phyloP scores from a whole-genome alignment of 2,888 invertebrate species.

The Scaptomyza tumidula region DNA sequence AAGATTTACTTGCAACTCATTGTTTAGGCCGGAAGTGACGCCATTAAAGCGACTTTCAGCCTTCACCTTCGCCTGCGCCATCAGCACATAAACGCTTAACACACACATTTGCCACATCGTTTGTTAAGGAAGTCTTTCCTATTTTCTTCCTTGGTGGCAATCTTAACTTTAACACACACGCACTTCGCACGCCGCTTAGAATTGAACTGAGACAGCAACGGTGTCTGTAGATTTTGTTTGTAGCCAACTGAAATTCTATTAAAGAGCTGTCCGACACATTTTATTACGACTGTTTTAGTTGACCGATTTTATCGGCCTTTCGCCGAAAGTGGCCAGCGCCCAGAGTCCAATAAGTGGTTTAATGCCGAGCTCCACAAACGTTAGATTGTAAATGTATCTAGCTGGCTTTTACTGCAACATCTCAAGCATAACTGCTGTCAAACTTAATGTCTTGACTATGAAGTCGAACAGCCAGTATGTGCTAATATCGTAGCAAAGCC shows the following conservation, averaged over 20 bases:
- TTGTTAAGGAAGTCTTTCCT: slow-evolving; percentile 24
- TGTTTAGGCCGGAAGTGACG: slow-evolving; percentile 51
- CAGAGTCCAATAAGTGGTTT: slow-evolving; percentile 26
- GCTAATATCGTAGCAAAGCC: neutral
- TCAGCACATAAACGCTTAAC: slow-evolving; percentile 48
- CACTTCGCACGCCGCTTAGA: slow-evolving; percentile 59
- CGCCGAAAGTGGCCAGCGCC: slow-evolving; percentile 59
- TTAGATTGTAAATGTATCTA: slow-evolving; percentile 35
- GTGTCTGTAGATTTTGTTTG: slow-evolving; percentile 35
- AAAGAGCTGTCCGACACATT: slow-evolving; percentile 45
- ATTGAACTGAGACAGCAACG: slow-evolving; percentile 57
- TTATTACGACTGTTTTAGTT: slow-evolving; percentile 74
- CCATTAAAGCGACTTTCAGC: slow-evolving; percentile 55
- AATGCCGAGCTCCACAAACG: slow-evolving; percentile 24
- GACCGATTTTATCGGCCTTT: slow-evolving; percentile 73
- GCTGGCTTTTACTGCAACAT: slow-evolving; percentile 56
- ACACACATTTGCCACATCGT: slow-evolving; percentile 63
- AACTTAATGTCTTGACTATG: slow-evolving; percentile 26
- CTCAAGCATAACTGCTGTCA: slow-evolving; percentile 53
- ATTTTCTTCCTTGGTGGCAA: neutral
- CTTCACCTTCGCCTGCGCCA: slow-evolving; percentile 26
- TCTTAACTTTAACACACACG: slow-evolving; percentile 24
- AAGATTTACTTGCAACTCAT: slow-evolving; percentile 56
- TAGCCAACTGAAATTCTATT: slow-evolving; percentile 52
- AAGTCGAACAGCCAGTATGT: slow-evolving; percentile 16